phyloP scores from a whole-genome alignment of 2,888 invertebrate genomes.

The Yponomeuta sedellus region DNA sequence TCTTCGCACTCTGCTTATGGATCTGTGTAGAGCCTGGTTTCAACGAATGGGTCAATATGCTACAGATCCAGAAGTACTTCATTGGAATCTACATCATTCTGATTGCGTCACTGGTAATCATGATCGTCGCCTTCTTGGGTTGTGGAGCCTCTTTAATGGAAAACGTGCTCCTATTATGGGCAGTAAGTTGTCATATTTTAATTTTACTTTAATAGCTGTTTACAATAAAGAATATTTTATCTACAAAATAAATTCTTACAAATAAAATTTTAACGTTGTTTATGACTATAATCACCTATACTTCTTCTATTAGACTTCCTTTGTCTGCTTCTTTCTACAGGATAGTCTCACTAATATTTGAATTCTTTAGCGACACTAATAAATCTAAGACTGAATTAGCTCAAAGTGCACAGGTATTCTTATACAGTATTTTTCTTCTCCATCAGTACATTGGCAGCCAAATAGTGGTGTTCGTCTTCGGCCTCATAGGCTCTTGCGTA shows the following conservation, averaged over 20 bases:
- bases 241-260: too few relatives aligned
- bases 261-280: too few relatives aligned
- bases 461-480: conserved; percentile 81
- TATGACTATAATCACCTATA: too few relatives aligned
- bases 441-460: conserved; percentile 86
- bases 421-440: too few relatives aligned
- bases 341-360: too few relatives aligned
- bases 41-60: conserved; percentile 86
- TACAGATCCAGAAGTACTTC: conserved; percentile 86
- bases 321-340: too few relatives aligned
- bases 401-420: too few relatives aligned
- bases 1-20: conserved; percentile 89
- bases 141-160: conserved; percentile 90
- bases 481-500: conserved; percentile 84
- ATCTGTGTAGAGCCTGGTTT: conserved; percentile 87
- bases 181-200: conserved; percentile 74
- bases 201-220: too few relatives aligned
- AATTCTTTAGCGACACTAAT: too few relatives aligned
- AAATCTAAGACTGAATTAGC: too few relatives aligned
- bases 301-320: too few relatives aligned
- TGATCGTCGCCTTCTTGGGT: conserved; percentile 87
- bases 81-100: conserved; percentile 90
- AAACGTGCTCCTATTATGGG: conserved; percentile 79
- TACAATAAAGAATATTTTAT: too few relatives aligned
- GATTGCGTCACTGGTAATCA: conserved; percentile 81